Base-by-base conservation (phyloP, 2,888 invertebrate genomes). In the Plutella xylostella region DNA sequence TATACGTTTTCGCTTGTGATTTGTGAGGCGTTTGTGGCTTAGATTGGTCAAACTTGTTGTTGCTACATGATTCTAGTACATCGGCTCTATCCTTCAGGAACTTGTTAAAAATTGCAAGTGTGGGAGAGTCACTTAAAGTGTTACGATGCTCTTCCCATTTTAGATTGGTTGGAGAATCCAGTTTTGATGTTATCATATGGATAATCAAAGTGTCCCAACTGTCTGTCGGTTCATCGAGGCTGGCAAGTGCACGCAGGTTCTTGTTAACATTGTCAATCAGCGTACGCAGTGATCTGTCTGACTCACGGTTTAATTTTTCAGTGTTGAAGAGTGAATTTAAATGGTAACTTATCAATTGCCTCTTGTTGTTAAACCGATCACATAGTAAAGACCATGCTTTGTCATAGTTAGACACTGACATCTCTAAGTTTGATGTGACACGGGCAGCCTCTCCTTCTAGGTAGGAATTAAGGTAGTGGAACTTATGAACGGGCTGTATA, bases 191-290 rank as follows among this genome's bases (percentile, higher is more conserved):
- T 17, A 35, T 17, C 12, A 17, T 4, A 12, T 35, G 19, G 28
- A 53, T 51, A 15, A 53, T 31, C 11, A 50, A 18, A 1, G 31
- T 19, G 15, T 51, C 53, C 49, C 50, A 53, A 6, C 48, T 42
- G n/a, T 52, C 51, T 2, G 54, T 53, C 2, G 54, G 52, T 21
- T 50, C 51, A 1, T 49, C 55, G 14, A 54, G 34, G 30, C 45
- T 52, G 6, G 48, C 19, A 37, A 56, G 42, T 1, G 53, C 56
- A 7, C 56, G 50, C 14, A 56, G 42, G 33, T 55, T 55, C 37
- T 56, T 52, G 6, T 48, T 51, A 2, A 52, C 51, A 28, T 53
- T 47, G 35, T 56, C 56, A 0, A 56, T 49, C 4, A 56, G 42
- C 37, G 46, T 49, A 18, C 54, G 46, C 6, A 56, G 21, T 1